These are phyloP conservation scores for Metaphire vulgaris DNA, from an alignment of 1,140 invertebrate species.

Conservation along the genomic window DNA sequence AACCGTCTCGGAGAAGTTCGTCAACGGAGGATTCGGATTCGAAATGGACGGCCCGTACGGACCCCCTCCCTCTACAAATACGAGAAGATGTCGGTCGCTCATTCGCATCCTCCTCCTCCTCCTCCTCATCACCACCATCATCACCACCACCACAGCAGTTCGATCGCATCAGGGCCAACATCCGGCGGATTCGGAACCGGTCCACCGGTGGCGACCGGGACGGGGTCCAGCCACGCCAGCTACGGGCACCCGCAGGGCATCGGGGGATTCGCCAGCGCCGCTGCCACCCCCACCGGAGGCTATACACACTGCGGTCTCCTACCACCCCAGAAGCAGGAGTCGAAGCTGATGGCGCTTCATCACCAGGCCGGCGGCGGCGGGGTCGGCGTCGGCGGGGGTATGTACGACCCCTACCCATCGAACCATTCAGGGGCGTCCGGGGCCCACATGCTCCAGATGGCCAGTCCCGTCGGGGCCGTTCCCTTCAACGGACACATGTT, in stretches of 20 bases:
- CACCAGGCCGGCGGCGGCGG: not conserved
- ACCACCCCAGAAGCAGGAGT: not conserved
- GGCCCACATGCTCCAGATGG: not conserved
- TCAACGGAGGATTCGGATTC: not conserved
- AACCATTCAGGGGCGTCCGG: not conserved
- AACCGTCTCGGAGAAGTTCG: conserved; percentile 74
- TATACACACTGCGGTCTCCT: not conserved
- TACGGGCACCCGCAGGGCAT: not conserved
- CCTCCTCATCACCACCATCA: not conserved
- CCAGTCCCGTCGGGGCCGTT: not conserved
- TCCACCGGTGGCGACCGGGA: not conserved
- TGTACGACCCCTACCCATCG: not conserved
- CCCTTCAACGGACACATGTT: not conserved
- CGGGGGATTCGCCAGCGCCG: not conserved
- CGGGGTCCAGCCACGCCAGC: not conserved
- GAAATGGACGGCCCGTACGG: not conserved
- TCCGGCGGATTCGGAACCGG: too few species aligned
- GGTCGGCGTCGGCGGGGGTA: too few species aligned
- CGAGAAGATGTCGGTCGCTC: not conserved
- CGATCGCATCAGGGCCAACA: too few species aligned
- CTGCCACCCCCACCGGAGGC: not conserved
- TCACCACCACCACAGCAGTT: not conserved
- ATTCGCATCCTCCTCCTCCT: too few species aligned
- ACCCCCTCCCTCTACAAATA: not conserved
- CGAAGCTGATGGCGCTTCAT: not conserved